Base-by-base conservation (phyloP, 2,113 vertebrate genomes). In the Piaya cayana region DNA sequence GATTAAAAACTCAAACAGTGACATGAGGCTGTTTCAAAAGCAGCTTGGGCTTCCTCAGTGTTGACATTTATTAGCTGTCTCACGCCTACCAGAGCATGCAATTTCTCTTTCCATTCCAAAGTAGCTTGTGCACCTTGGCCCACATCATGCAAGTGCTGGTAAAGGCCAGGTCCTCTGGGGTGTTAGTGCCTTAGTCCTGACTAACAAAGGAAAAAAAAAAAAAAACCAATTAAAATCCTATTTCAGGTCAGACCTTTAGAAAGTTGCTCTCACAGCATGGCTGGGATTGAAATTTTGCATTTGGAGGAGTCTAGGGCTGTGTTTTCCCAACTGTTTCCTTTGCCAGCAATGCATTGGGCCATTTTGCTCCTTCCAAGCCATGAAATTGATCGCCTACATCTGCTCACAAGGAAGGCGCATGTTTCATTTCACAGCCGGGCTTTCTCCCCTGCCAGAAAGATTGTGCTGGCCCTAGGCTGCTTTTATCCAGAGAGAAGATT, bases 371-470 rank as follows among this genome's bases (percentile, higher is more conserved):
- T 64, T 64, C 32, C 53, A 60, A 60, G 42, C 29, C 9, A 6
- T 6, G 11, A 37, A 36, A 12, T 6, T 4, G 9, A 53, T 17
- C 2, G 8, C 11, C 11, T 3, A 6, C 0, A 1, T 11, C 27
- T 64, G 49, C 42, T 30, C 53, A 52, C 0, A 8, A 47, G 43
- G 20, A 14, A 60, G 8, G 4, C 75, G 2, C 34, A 15, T 2
- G 7, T 32, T 22, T 12, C 14, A 12, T 27, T 70, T 86, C 13
- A 5, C 16, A 39, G n/a, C 8, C 1, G 3, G 42, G 10, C 16
- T 75, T 77, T 50, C 6, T 39, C 23, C 12, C 18, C 27, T 12
- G 9, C 18, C 34, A 34, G 39, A 60, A 60, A 39, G 43, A 32
- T 2, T 14, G 1, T 26, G n/a, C 52, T 64, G 42, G 32, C 43